Conservation (phyloP, 2,113 vertebrate genomes). For the Ictalurus punctatus region DNA sequence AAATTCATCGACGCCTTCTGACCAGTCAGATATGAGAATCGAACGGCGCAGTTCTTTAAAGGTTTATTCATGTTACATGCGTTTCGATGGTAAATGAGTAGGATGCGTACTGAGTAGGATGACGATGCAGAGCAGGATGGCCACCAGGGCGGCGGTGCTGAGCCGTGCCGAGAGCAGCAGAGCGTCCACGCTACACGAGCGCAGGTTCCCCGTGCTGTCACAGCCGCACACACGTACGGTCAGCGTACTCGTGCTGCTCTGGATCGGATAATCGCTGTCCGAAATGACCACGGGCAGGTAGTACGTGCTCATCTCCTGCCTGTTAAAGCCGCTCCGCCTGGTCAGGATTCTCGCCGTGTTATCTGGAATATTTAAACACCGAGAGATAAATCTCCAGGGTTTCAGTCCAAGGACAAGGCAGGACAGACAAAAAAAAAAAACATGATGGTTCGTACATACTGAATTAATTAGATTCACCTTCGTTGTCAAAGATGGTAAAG, state of each 20-base stretch:
- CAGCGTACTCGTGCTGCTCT: slow-evolving; percentile 79
- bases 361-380: slow-evolving; percentile 66
- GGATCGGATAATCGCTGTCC: slow-evolving; percentile 81
- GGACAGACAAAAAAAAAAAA: background rate
- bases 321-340: slow-evolving; percentile 80
- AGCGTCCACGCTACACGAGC: slow-evolving; percentile 76
- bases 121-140: slow-evolving; percentile 78
- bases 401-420: background rate
- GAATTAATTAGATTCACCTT: slow-evolving; percentile 73
- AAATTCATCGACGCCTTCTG: background rate
- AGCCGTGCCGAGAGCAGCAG: slow-evolving; percentile 76
- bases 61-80: background rate
- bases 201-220: slow-evolving; percentile 75
- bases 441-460: slow-evolving; percentile 11
- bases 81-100: too few species aligned
- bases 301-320: slow-evolving; percentile 81
- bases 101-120: slow-evolving; percentile 75
- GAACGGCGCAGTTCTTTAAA: background rate
- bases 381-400: background rate
- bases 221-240: slow-evolving; percentile 78
- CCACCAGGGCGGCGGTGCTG: slow-evolving; percentile 75
- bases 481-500: slow-evolving; percentile 88
- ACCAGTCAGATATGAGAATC: background rate
- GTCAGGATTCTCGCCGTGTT: slow-evolving; percentile 87
- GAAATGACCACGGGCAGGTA: slow-evolving; percentile 84